Conservation (phyloP, 64 coral and sea anemone species). For the Platygyra sinensis region DNA sequence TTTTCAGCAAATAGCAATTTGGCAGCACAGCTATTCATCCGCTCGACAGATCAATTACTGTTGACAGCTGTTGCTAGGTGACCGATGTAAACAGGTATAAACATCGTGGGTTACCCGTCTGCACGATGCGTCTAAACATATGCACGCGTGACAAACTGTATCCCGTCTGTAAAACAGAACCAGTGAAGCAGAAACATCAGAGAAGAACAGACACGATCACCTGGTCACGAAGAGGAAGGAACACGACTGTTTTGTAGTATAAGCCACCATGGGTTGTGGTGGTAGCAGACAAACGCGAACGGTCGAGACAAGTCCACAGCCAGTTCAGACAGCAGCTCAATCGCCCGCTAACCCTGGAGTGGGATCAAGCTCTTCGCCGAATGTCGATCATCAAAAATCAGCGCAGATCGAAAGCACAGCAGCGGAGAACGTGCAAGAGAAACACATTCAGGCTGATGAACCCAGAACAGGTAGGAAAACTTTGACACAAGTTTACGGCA, state of each 20-base stretch:
- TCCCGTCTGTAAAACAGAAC: background rate
- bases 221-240: background rate
- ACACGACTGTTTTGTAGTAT: background rate
- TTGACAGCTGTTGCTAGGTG: constrained; percentile 58
- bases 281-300: constrained; percentile 37
- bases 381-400: constrained; percentile 1
- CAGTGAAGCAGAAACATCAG: background rate
- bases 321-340: background rate
- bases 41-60: constrained; percentile 5
- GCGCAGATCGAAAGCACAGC: background rate
- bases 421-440: background rate
- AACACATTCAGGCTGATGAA: background rate
- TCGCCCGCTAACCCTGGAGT: constrained; percentile 2
- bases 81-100: constrained; percentile 75
- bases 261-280: constrained; percentile 47
- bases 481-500: background rate
- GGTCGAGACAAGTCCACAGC: background rate
- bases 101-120: constrained; percentile 32
- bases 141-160: constrained; percentile 26
- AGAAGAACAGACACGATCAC: background rate
- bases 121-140: background rate
- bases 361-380: background rate
- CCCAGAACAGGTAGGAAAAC: constrained; percentile 10
- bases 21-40: constrained; percentile 1
- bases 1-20: constrained; percentile 31